Evolutionary conservation across 2,113 vertebrate species (phyloP), one percentile per base, ranked within the genome.

Genomic region (Tychaedon coryphoeus): DNA sequence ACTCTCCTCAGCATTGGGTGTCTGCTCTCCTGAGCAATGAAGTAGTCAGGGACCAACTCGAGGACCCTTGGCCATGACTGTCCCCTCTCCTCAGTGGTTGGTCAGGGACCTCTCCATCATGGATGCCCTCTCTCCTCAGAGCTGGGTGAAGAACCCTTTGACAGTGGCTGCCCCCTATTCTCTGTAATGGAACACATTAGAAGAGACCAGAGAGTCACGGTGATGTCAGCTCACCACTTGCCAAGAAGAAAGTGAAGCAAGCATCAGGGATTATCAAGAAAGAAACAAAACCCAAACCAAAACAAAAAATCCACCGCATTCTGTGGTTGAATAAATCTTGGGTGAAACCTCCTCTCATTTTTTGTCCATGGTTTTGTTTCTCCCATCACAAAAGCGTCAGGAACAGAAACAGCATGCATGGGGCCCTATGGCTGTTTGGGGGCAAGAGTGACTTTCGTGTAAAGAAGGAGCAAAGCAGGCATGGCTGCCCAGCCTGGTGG

Each of bases 61-160:
- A 23, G 47, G 47, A 48, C 8, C 8, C 6, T 77, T 0, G 0
- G 23, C 23, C 54, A 10, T 19, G 28, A 16, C 26, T 69, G 5
- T 36, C 23, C 12, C 26, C 4, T 45, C 51, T 58, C 42, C 14
- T 33, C 10, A 54, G 12, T 18, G 8, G 6, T 7, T 8, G 3
- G 4, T 8, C 34, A 24, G 3, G 40, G 7, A 42, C 2, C 6
- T 9, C 19, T 43, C 34, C 24, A 9, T 5, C 16, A 10, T 2
- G 7, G 22, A 8, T 36, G 20, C 20, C 15, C 4, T 22, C 29
- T 34, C 7, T 24, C 10, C 67, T 45, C 48, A 26, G 16, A 10
- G 12, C 0, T 13, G 25, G 9, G 4, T 53, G 38, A 43, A 72
- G 31, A 57, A 15, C 14, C 31, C 25, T 14, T 48, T 0, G 0